Evolutionary conservation across 2,888 invertebrate genomes (phyloP).

Genomic region (Eupithecia inturbata): DNA sequence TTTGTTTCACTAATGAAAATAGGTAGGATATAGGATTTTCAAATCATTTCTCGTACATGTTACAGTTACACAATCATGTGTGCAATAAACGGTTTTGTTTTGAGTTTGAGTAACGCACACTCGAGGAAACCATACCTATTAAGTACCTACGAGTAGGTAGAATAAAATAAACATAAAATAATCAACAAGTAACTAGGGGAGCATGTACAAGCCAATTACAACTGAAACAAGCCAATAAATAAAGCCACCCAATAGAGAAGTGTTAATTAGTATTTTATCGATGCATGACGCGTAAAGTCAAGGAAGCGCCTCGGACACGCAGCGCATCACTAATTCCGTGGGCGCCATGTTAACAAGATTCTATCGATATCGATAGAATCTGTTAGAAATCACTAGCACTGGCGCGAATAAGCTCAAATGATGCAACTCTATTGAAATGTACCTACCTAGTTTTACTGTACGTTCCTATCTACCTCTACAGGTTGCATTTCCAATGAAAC

Average conservation of each 20-base stretch:
- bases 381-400: conserved; percentile 23
- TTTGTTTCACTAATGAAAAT: conserved; percentile 3
- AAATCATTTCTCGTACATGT: too few species aligned
- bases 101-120: neutral
- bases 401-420: neutral
- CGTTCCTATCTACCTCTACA: too few species aligned
- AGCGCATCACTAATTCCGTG: conserved; percentile 29
- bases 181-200: neutral
- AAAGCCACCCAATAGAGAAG: conserved; percentile 27
- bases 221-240: conserved; percentile 26
- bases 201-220: neutral
- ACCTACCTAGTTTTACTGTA: too few species aligned
- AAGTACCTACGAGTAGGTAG: too few species aligned
- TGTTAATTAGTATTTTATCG: conserved; percentile 35
- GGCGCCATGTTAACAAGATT: conserved; percentile 21
- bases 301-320: conserved; percentile 29
- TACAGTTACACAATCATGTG: too few species aligned
- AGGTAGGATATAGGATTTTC: too few species aligned
- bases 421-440: neutral
- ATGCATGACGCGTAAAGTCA: conserved; percentile 35
- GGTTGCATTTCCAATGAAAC: too few species aligned
- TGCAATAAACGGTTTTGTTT: neutral
- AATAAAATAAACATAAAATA: neutral
- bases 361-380: conserved; percentile 35
- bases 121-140: neutral